A percentile compares a stretch with the other conserved stretches of the same genome.
Evolutionary conservation across 2,888 invertebrate species (phyloP).

Genomic region (Cryptops parisi): DNA sequence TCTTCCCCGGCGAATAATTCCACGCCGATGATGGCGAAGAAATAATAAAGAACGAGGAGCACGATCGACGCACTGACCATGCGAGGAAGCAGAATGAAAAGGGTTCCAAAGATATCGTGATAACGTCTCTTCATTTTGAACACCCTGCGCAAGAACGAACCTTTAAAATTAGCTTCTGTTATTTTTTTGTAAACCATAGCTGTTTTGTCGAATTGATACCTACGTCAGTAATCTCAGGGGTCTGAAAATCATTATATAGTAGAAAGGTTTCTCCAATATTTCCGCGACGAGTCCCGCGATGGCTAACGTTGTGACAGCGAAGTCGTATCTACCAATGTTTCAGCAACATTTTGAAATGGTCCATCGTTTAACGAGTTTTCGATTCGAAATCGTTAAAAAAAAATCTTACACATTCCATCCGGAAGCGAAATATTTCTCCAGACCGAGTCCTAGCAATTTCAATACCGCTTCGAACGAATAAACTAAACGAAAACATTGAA

Average conservation of each 20-base stretch:
- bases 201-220: no score
- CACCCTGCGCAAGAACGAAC: conserved; percentile 24
- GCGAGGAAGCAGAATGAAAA: conserved; percentile 62
- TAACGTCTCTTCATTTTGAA: conserved; percentile 69
- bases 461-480: conserved; percentile 57
- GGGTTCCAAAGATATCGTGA: conserved; percentile 66
- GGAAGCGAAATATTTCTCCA: conserved; percentile 53
- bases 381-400: not conserved
- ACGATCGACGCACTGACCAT: conserved; percentile 71
- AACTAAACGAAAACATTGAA: conserved; percentile 39
- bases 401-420: conserved; percentile 53
- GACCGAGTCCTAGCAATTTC: conserved; percentile 57
- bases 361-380: not conserved
- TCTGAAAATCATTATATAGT: conserved; percentile 55
- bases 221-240: conserved; percentile 40
- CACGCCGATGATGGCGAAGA: conserved; percentile 81
- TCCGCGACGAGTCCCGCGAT: conserved; percentile 49
- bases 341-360: not conserved
- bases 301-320: conserved; percentile 32
- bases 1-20: conserved; percentile 62
- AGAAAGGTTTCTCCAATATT: conserved; percentile 46
- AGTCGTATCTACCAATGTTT: conserved; percentile 12
- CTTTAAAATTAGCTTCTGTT: not conserved
- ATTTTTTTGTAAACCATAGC: not conserved
- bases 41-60: conserved; percentile 63